These are phyloP conservation scores for Pelvicachromis taeniatus DNA, from an alignment of 2,113 vertebrate species.

Conservation along the genomic window DNA sequence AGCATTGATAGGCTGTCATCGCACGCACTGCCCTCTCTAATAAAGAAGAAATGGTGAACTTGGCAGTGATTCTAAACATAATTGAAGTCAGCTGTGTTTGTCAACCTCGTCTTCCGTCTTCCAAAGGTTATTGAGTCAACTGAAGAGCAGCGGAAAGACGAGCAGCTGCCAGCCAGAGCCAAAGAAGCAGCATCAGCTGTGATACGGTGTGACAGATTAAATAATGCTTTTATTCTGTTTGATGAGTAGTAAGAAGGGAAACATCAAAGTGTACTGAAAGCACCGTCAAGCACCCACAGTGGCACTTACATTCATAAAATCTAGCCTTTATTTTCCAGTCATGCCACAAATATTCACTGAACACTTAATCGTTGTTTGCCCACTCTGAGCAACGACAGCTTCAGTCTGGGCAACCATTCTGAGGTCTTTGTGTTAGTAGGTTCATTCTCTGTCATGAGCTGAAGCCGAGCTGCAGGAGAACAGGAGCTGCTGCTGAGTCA, in stretches of 20 bases:
- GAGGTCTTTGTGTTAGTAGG: not conserved
- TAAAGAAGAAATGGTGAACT: slow-evolving; percentile 10
- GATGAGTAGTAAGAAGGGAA: not conserved
- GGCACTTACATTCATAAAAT: not conserved
- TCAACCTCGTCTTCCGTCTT: slow-evolving; percentile 16
- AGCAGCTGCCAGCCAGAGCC: not conserved
- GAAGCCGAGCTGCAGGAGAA: not conserved
- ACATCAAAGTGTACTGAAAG: not conserved
- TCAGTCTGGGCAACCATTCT: not conserved
- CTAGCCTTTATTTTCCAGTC: not conserved
- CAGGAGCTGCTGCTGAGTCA: not conserved
- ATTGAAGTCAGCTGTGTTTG: slow-evolving; percentile 9
- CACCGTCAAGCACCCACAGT: not conserved
- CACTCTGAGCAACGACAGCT: not conserved
- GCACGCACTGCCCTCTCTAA: not conserved
- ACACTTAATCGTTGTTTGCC: slow-evolving; percentile 2
- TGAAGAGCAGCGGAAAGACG: not conserved
- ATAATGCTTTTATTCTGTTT: not conserved
- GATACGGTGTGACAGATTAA: not conserved
- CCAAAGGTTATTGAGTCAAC: slow-evolving; percentile 23
- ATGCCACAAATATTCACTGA: slow-evolving; percentile 41
- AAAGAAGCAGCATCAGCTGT: not conserved
- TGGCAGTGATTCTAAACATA: slow-evolving; percentile 17
- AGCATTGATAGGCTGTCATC: not conserved
- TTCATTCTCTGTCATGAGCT: not conserved